Evolutionary conservation across 2,113 vertebrate species (phyloP).

Genomic region (Takifugu bimaculatus): DNA sequence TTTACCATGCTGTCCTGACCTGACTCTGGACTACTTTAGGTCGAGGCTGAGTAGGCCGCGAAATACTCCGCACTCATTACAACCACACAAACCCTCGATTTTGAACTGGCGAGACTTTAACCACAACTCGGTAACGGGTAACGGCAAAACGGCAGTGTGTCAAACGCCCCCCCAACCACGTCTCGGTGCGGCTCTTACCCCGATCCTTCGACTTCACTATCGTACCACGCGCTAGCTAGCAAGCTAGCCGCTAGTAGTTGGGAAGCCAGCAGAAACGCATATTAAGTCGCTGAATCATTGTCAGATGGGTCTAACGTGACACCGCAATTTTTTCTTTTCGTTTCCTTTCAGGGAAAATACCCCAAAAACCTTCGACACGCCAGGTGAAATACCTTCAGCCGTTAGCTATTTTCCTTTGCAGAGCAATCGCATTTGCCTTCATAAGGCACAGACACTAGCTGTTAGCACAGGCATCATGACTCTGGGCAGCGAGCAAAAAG

Average conservation of each 20-base stretch:
- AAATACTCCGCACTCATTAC: slow-evolving; percentile 29
- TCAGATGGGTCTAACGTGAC: slow-evolving; percentile 63
- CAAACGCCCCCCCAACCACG: slow-evolving; percentile 18
- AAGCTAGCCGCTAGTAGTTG: slow-evolving; percentile 52
- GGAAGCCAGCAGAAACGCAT: slow-evolving; percentile 60
- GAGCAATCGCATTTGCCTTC: slow-evolving; percentile 52
- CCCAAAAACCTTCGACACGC: slow-evolving; percentile 12
- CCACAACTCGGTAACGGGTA: neutral
- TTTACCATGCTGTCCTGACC: slow-evolving; percentile 39
- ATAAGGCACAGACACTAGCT: slow-evolving; percentile 50
- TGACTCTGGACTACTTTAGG: slow-evolving; percentile 63
- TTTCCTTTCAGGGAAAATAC: slow-evolving; percentile 24
- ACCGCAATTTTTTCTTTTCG: slow-evolving; percentile 52
- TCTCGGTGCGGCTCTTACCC: slow-evolving; percentile 25
- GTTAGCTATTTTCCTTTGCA: slow-evolving; percentile 23
- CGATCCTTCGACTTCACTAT: slow-evolving; percentile 26
- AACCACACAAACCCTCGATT: slow-evolving; percentile 12
- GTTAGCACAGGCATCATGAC: slow-evolving; percentile 62
- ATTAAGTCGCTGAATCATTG: slow-evolving; percentile 80
- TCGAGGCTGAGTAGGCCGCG: slow-evolving; percentile 67
- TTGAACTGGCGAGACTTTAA: slow-evolving; percentile 20
- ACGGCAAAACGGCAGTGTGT: neutral
- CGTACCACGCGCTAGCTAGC: slow-evolving; percentile 65
- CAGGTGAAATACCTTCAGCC: slow-evolving; percentile 11
- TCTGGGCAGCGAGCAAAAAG: slow-evolving; percentile 69